A percentile compares a stretch with the other conserved stretches of the same genome.
Conservation (phyloP, 2,113 vertebrate species). For the Mobula birostris region DNA sequence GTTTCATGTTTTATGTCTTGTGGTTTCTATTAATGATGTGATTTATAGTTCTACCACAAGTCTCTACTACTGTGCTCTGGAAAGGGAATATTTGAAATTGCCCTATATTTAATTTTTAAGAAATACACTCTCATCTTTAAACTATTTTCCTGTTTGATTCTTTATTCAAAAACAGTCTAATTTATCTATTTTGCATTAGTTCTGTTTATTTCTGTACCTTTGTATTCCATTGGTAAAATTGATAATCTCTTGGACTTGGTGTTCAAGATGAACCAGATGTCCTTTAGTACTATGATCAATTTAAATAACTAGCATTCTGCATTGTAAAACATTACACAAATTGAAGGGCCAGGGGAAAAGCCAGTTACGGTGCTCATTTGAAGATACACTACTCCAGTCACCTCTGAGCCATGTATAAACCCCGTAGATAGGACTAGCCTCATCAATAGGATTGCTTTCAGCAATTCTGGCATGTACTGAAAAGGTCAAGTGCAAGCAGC, state of each 20-base stretch:
- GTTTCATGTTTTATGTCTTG: background rate
- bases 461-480: background rate
- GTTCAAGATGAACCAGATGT: background rate
- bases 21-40: background rate
- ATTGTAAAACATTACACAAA: background rate
- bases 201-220: background rate
- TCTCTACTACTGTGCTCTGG: background rate
- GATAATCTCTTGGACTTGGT: background rate
- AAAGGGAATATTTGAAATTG: background rate
- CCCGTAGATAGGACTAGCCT: background rate
- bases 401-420: background rate
- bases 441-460: background rate
- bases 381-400: background rate
- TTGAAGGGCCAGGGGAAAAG: background rate
- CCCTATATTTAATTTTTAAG: background rate
- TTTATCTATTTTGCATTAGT: too few species aligned
- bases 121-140: background rate
- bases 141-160: too few species aligned
- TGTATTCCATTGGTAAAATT: background rate
- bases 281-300: background rate
- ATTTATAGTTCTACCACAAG: background rate
- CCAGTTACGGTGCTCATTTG: background rate
- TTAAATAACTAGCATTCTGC: background rate
- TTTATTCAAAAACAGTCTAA: too few species aligned
- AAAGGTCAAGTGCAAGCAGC: background rate